These are phyloP conservation scores for Cryptomyrus ogoouensis DNA, from an alignment of 2,113 vertebrate genomes.

Conservation along the genomic window DNA sequence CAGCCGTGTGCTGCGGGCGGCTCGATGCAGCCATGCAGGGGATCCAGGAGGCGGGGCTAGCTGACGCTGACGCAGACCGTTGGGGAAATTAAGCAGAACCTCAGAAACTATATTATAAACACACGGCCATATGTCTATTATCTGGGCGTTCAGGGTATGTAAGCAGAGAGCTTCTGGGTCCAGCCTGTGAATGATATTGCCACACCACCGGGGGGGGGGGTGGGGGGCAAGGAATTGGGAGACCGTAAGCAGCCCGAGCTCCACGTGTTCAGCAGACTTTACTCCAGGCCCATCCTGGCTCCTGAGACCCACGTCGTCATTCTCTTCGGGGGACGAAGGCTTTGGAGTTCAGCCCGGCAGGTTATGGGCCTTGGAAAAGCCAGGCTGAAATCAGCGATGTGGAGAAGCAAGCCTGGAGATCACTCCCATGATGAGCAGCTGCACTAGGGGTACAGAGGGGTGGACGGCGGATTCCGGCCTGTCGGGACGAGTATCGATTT, in stretches of 20 bases:
- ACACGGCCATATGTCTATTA: not conserved
- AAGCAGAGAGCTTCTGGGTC: not conserved
- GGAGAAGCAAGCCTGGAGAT: not conserved
- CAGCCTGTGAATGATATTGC: not conserved
- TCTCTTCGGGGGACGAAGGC: not conserved
- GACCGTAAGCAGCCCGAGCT: not conserved
- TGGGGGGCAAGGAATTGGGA: not conserved
- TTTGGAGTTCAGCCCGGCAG: not conserved
- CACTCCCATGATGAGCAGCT: not conserved
- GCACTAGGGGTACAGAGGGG: not conserved
- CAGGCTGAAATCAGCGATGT: not conserved
- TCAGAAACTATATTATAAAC: slow-evolving; percentile 1
- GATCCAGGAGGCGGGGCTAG: not conserved
- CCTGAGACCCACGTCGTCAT: not conserved
- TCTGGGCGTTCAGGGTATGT: not conserved
- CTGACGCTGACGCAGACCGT: not conserved
- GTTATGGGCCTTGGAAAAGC: not conserved
- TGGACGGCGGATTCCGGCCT: not conserved
- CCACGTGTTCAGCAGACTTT: not conserved
- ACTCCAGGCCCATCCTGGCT: not conserved
- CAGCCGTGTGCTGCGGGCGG: not conserved
- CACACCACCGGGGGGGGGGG: not conserved
- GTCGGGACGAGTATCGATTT: not conserved
- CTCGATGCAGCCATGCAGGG: not conserved
- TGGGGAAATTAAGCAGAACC: not conserved